Conservation (phyloP, 1,140 invertebrate genomes). For the Drosophila seguyi region DNA sequence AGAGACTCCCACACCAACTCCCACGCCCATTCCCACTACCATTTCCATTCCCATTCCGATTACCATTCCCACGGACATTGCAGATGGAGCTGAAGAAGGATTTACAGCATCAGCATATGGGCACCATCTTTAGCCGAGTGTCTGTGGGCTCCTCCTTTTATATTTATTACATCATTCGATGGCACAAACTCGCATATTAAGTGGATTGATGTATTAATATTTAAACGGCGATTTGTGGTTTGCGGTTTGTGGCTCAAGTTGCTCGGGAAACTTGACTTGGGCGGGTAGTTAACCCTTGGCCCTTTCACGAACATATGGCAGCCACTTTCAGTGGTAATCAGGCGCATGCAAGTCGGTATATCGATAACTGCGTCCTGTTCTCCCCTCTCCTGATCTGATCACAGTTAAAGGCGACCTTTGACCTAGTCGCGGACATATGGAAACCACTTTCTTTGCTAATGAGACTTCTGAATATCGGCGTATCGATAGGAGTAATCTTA, state of each 20-base stretch:
- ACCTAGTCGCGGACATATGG: slow-evolving; percentile 43
- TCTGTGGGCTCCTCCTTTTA: slow-evolving; percentile 61
- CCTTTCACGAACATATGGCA: slow-evolving; percentile 50
- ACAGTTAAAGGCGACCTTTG: slow-evolving; percentile 6
- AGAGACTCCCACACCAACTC: no score
- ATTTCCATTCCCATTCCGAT: background rate
- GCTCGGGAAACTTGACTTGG: slow-evolving; percentile 22
- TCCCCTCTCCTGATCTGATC: background rate
- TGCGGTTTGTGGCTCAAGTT: slow-evolving; percentile 16
- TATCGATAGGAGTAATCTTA: slow-evolving; percentile 10
- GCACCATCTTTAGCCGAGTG: slow-evolving; percentile 43
- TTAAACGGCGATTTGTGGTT: slow-evolving; percentile 81
- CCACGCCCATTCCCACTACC: no score
- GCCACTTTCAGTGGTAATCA: slow-evolving; percentile 21
- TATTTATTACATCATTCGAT: slow-evolving; percentile 80
- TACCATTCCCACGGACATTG: slow-evolving; percentile 6
- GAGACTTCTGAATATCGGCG: slow-evolving; percentile 15
- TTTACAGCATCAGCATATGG: slow-evolving; percentile 59
- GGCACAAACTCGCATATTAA: slow-evolving; percentile 81
- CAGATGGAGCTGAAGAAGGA: slow-evolving; percentile 40
- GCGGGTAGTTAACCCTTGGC: slow-evolving; percentile 36
- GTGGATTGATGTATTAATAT: slow-evolving; percentile 84
- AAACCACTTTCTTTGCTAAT: slow-evolving; percentile 17
- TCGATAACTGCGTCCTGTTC: slow-evolving; percentile 13
- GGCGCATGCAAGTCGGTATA: slow-evolving; percentile 17